Base-by-base conservation (phyloP, 2,888 invertebrate species). In the Heliconius sara region DNA sequence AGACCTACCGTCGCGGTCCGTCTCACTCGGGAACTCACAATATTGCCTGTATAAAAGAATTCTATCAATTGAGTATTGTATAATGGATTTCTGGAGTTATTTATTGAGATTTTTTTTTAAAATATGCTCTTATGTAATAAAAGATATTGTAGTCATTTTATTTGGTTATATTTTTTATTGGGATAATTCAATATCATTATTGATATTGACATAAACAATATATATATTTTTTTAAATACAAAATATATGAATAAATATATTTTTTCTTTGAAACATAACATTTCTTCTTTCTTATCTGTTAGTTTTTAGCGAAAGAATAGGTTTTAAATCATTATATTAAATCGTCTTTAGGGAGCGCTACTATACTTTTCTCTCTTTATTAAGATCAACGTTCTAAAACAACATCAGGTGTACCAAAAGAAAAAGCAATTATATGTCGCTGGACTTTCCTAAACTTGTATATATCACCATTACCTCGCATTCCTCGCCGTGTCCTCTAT, bases 391-490 rank as follows among this genome's bases (percentile, higher is more conserved):
- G 12, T 39, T n/a, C 47, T 60, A 60, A 34, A 25, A 39, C 25
- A 73, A 19, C 30, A 76, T 74, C 78, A 80, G 71, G 72, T 72
- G 72, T 43, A 57, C 57, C 22, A 19, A 75, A 76, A 68, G 34
- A 57, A 68, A 76, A 76, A 76, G 52, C 76, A 76, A 76, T 76
- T 67, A 47, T 16, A 52, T 12, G 76, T 57, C 67, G 13, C 13
- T 34, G 73, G 30, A 39, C 12, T 67, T 34, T 57, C 73, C 66
- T 63, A 77, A 67, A 67, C 74, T 78, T 82, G 82, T 84, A 81
- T 74, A 71, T 74, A 71, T 76, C 70, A 80, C 79, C 74, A 84
- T 86, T 90, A 88, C 88, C 86, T 88, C 87, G 87, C 81, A 88
- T 89, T 88, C 86, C 86, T 83, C 82, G 47, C 80, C 76, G 72